Conservation (phyloP, 2,888 invertebrate genomes). For the Erynnis tages region DNA sequence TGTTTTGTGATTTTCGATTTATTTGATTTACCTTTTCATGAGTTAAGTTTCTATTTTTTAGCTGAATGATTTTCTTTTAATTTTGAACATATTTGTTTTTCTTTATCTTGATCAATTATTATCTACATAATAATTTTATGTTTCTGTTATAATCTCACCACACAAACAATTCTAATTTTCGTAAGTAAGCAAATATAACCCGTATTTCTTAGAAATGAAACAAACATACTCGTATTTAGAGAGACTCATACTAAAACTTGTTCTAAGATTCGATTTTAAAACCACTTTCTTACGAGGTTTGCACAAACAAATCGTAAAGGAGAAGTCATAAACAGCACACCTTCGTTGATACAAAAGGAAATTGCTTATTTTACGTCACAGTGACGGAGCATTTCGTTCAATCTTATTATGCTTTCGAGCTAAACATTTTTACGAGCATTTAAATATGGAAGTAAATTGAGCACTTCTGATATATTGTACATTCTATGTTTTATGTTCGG, state of each 20-base stretch:
- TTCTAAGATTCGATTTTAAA: conserved; percentile 66
- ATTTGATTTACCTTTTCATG: conserved; percentile 59
- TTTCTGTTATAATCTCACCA: too few relatives aligned
- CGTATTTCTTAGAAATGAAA: conserved; percentile 1
- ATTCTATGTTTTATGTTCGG: too few relatives aligned
- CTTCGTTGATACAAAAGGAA: conserved; percentile 75
- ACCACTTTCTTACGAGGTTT: conserved; percentile 46
- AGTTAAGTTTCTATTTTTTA: conserved; percentile 15
- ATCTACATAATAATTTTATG: too few relatives aligned
- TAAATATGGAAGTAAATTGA: conserved; percentile 29
- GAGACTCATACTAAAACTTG: conserved; percentile 49
- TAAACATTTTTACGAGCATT: conserved; percentile 66
- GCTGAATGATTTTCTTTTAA: not conserved
- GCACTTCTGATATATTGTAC: not conserved
- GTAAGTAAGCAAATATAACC: not conserved
- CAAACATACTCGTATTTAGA: conserved; percentile 16
- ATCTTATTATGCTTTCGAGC: conserved; percentile 64
- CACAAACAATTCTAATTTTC: not conserved
- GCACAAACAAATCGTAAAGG: conserved; percentile 74
- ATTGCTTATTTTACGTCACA: conserved; percentile 77
- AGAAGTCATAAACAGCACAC: conserved; percentile 69
- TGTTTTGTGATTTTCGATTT: conserved; percentile 61
- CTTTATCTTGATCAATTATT: too few relatives aligned
- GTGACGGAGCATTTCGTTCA: conserved; percentile 58
- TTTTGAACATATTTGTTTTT: not conserved